These are phyloP conservation scores for Chromobotia macracanthus DNA, from an alignment of 2,797 vertebrate genomes.

Conservation along the genomic window DNA sequence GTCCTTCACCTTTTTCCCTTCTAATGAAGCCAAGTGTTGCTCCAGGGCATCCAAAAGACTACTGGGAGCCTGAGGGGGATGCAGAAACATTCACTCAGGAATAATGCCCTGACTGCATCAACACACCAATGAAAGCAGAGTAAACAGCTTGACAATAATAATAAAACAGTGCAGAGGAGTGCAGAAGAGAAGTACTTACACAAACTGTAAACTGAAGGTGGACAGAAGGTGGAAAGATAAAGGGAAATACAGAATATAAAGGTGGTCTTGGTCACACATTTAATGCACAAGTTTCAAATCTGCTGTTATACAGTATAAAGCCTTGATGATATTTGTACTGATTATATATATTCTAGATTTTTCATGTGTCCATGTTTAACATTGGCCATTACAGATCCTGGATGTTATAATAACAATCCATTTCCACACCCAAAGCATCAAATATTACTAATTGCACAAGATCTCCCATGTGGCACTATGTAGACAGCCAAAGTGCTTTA, in stretches of 20 bases:
- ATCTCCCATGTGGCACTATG: no score
- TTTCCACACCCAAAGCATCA: background rate
- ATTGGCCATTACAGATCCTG: no score
- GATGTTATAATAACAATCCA: background rate
- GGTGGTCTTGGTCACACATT: slow-evolving; percentile 79
- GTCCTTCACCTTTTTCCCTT: slow-evolving; percentile 99
- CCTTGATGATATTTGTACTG: background rate
- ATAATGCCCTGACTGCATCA: slow-evolving; percentile 11
- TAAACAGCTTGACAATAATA: slow-evolving; percentile 69
- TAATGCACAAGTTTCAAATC: slow-evolving; percentile 49
- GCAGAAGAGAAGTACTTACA: slow-evolving; percentile 81
- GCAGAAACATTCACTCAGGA: slow-evolving; percentile 40
- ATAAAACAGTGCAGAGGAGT: slow-evolving; percentile 64
- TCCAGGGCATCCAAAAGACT: slow-evolving; percentile 99
- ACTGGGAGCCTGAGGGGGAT: slow-evolving; percentile 88
- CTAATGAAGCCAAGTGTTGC: slow-evolving; percentile 97
- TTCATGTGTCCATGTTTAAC: background rate
- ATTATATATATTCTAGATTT: background rate
- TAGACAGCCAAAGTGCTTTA: no score
- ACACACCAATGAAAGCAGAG: slow-evolving; percentile 48
- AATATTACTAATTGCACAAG: background rate
- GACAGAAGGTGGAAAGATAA: slow-evolving; percentile 76
- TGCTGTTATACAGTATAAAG: slow-evolving; percentile 33
- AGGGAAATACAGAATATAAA: slow-evolving; percentile 87
- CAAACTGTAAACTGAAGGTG: slow-evolving; percentile 87